Percentiles rank a stretch among this genome's conserved stretches.
These are phyloP conservation scores for Procavia capensis DNA, from an alignment of 2,113 vertebrate species.

Conservation along the genomic window DNA sequence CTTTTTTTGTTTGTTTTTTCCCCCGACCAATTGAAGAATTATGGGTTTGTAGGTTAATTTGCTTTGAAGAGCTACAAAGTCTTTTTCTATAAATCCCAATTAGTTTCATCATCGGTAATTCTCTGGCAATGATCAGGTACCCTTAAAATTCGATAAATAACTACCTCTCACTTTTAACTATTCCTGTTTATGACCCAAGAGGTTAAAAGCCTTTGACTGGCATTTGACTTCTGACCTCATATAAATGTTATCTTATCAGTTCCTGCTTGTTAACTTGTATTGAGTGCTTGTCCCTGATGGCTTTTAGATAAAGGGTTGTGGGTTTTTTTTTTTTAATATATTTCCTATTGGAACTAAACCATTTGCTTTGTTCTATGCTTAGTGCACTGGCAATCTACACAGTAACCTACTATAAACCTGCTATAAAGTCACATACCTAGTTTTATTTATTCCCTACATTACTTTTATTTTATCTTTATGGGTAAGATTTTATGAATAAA, in stretches of 20 bases:
- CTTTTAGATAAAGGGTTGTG: slow-evolving; percentile 88
- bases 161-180: slow-evolving; percentile 88
- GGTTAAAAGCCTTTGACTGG: slow-evolving; percentile 96
- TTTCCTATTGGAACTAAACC: slow-evolving; percentile 87
- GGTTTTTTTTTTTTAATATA: slow-evolving; percentile 82
- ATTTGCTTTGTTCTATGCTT: slow-evolving; percentile 83
- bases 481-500: slow-evolving; percentile 31
- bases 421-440: slow-evolving; percentile 77
- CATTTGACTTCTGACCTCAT: slow-evolving; percentile 97
- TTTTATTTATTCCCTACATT: slow-evolving; percentile 62
- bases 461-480: slow-evolving; percentile 65
- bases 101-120: slow-evolving; percentile 80
- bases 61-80: slow-evolving; percentile 70
- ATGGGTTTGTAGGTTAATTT: slow-evolving; percentile 70
- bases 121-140: slow-evolving; percentile 79
- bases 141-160: slow-evolving; percentile 89
- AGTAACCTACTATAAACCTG: slow-evolving; percentile 81
- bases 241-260: slow-evolving; percentile 96
- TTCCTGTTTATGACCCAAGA: slow-evolving; percentile 95
- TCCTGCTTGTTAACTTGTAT: slow-evolving; percentile 93
- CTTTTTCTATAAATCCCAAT: slow-evolving; percentile 83
- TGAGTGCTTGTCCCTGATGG: slow-evolving; percentile 92
- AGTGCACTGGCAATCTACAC: slow-evolving; percentile 73
- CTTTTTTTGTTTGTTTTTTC: slow-evolving; percentile 57
- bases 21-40: slow-evolving; percentile 51